Conservation (phyloP, 2,888 invertebrate species). For the Griposia aprilina region DNA sequence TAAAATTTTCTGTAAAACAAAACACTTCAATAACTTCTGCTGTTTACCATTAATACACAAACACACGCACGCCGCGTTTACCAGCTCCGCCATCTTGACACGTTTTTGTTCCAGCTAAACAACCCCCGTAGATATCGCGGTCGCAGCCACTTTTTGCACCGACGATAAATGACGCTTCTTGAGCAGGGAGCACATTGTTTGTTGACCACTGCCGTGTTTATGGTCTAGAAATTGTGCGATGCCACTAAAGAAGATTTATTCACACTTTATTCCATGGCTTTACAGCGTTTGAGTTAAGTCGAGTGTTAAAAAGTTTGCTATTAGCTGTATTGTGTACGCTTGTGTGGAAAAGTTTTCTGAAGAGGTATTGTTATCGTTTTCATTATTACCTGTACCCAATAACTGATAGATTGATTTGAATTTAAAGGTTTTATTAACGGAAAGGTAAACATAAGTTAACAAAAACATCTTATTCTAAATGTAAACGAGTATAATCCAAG, state of each 20-base stretch:
- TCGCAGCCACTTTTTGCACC: slow-evolving; percentile 76
- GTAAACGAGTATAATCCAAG: no score
- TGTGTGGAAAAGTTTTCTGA: slow-evolving; percentile 12
- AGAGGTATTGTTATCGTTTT: no score
- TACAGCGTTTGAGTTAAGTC: slow-evolving; percentile 72
- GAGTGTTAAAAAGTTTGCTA: slow-evolving; percentile 72
- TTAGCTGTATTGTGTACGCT: slow-evolving; percentile 58
- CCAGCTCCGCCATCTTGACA: slow-evolving; percentile 66
- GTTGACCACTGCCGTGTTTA: slow-evolving; percentile 83
- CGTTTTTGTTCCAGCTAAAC: slow-evolving; percentile 72
- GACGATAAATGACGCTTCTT: slow-evolving; percentile 82
- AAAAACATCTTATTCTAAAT: no score
- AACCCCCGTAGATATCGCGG: slow-evolving; percentile 70
- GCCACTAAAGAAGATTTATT: slow-evolving; percentile 80
- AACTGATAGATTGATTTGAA: no score
- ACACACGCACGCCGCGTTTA: slow-evolving; percentile 39
- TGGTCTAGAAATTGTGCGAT: slow-evolving; percentile 77
- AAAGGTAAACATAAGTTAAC: no score
- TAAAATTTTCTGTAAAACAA: not conserved
- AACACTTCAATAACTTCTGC: not conserved
- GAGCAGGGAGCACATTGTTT: slow-evolving; percentile 81
- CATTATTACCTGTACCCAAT: no score
- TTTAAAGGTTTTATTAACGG: no score
- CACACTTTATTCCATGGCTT: slow-evolving; percentile 77
- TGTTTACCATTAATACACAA: slow-evolving; percentile 1